A percentile compares a stretch with the other conserved stretches of the same genome.
These are phyloP conservation scores for Gallinago solitaria DNA, from an alignment of 2,797 vertebrate genomes.

Conservation along the genomic window DNA sequence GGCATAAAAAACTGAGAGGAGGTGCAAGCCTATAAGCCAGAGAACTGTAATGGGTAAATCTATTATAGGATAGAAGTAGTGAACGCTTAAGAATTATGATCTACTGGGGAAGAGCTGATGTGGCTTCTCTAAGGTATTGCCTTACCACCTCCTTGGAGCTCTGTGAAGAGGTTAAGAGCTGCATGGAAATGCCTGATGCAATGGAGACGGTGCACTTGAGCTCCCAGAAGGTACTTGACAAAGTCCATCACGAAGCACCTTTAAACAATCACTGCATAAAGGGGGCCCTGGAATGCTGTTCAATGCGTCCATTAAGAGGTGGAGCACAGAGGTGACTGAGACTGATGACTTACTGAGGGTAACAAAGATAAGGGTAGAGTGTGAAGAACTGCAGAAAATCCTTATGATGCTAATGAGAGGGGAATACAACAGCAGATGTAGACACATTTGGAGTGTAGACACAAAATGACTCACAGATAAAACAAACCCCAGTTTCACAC, in stretches of 20 bases:
- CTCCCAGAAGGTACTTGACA: background rate
- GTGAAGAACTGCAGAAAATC: background rate
- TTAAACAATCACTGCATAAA: background rate
- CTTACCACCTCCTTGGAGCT: background rate
- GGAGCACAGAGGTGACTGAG: background rate
- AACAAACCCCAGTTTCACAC: background rate
- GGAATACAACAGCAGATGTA: background rate
- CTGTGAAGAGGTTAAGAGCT: background rate
- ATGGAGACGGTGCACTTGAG: background rate
- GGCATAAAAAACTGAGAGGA: background rate
- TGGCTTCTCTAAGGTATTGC: background rate
- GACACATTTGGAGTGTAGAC: background rate
- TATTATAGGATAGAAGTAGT: background rate
- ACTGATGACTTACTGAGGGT: background rate
- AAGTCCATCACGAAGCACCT: background rate
- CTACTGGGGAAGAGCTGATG: background rate
- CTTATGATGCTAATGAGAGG: background rate
- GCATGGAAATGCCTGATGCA: background rate
- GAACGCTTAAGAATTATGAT: background rate
- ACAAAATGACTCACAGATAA: background rate
- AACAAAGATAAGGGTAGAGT: background rate
- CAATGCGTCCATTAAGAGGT: background rate
- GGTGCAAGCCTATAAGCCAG: background rate
- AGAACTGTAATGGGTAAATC: background rate
- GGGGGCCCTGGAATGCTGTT: background rate